Evolutionary conservation across 1,140 invertebrate genomes (phyloP).

Genomic region (Leptinotarsa texana): DNA sequence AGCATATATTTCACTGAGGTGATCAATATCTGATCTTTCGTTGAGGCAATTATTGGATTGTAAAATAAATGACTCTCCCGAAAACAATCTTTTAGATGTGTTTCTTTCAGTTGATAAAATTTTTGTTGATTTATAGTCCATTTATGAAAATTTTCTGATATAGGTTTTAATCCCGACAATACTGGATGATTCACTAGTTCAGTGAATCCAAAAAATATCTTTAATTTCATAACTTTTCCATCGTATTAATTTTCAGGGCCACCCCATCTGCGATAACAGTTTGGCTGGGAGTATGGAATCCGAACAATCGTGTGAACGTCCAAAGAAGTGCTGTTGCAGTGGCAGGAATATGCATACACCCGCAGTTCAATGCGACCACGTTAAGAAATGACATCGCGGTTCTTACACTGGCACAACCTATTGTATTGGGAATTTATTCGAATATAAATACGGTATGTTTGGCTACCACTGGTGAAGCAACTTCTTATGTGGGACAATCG

Average conservation of each 20-base stretch:
- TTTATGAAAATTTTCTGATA: no score
- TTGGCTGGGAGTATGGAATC: constrained; percentile 42
- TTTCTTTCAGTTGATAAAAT: no score
- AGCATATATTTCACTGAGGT: no score
- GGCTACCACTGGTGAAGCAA: constrained; percentile 48
- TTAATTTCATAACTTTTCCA: no score
- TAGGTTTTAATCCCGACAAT: no score
- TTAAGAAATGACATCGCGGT: constrained; percentile 70
- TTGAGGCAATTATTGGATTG: no score
- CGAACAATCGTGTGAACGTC: constrained; percentile 30
- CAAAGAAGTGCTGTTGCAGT: constrained; percentile 35
- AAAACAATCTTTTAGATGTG: no score
- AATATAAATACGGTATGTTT: constrained; percentile 66
- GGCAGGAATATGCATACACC: constrained; percentile 55
- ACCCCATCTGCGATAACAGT: constrained; percentile 37
- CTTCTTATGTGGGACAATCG: constrained; percentile 42
- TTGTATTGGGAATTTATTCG: constrained; percentile 55
- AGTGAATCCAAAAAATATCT: no score
- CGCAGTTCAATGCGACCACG: constrained; percentile 59
- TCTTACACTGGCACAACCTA: constrained; percentile 59
- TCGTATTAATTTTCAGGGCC: constrained; percentile 16
- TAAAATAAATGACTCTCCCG: no score
- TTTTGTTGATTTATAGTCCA: no score
- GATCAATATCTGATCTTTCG: no score
- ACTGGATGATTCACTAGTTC: no score